Evolutionary conservation across 2,113 vertebrate species (phyloP), one percentile per base, ranked within the genome.

Genomic region (Phalacrocorax carbo): DNA sequence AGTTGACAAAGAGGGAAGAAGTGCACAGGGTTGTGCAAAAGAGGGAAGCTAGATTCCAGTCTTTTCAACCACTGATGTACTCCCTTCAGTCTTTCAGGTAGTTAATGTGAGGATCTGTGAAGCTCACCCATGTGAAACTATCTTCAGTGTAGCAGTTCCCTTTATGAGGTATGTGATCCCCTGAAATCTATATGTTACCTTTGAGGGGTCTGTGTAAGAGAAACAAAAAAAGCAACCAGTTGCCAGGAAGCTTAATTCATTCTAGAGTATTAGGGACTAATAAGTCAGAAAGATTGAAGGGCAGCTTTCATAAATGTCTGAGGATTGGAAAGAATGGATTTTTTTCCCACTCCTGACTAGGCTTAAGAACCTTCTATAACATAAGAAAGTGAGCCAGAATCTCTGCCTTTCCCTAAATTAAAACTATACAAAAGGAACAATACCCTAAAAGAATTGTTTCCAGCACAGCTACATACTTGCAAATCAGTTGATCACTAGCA

Each of bases 61-160:
- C 11, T 79, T 82, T 82, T 51, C 46, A 86, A 11, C 9, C 11
- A 48, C 19, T 0, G 0, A 3, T 15, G 1, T 48, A 44, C 8
- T 76, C 58, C 40, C 23, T 66, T 58, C 46, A 26, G 17, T 18
- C 10, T 42, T 86, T 71, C 57, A 40, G 20, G 13, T 65, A 62
- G 29, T 40, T 75, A 38, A n/a, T 57, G 9, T 27, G 27, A 61
- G 25, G 14, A n/a, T 64, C 52, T 7, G 16, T 32, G 36, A 54
- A 65, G 13, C 57, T 52, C 34, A 52, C 6, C 3, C 3, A 10
- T 1, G 3, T 38, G 79, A 82, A 69, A 66, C 13, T 52, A 83
- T 17, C 7, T 57, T 79, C 15, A 36, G 23, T 6, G 18, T 34
- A 38, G 20, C 0, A 1, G 19, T 71, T 86, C 20, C 2, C 0